These are phyloP conservation scores for Tenrec ecaudatus DNA, from an alignment of 2,113 vertebrate genomes.

Conservation along the genomic window DNA sequence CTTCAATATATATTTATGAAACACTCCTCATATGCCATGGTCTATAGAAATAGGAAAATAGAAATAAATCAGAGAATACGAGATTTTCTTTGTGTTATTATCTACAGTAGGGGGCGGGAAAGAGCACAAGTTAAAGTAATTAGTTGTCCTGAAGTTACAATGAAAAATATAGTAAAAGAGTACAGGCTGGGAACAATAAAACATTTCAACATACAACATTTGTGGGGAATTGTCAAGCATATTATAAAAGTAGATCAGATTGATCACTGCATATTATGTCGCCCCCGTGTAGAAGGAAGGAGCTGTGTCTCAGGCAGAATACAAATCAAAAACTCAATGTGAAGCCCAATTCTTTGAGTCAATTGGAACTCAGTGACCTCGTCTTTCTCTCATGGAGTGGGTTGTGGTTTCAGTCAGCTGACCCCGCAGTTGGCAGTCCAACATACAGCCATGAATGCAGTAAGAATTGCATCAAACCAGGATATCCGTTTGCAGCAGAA, in stretches of 20 bases:
- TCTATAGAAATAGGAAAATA: background rate
- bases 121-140: background rate
- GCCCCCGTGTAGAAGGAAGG: background rate
- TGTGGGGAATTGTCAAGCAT: background rate
- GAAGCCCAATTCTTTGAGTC: background rate
- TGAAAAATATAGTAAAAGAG: background rate
- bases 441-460: too few relatives aligned
- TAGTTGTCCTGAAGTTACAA: background rate
- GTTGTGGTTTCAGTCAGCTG: too few relatives aligned
- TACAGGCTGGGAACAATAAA: background rate
- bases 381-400: too few relatives aligned
- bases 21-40: background rate
- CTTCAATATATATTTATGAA: background rate
- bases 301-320: background rate
- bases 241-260: background rate
- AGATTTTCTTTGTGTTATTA: background rate
- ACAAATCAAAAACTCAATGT: background rate
- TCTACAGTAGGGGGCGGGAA: background rate
- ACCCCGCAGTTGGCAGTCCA: too few relatives aligned
- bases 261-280: background rate
- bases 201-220: background rate
- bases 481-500: background rate
- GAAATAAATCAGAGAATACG: background rate
- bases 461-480: background rate
- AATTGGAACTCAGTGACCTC: too few relatives aligned